Evolutionary conservation across 1,140 invertebrate genomes (phyloP).

Genomic region (Leptestheria dahalacensis): DNA sequence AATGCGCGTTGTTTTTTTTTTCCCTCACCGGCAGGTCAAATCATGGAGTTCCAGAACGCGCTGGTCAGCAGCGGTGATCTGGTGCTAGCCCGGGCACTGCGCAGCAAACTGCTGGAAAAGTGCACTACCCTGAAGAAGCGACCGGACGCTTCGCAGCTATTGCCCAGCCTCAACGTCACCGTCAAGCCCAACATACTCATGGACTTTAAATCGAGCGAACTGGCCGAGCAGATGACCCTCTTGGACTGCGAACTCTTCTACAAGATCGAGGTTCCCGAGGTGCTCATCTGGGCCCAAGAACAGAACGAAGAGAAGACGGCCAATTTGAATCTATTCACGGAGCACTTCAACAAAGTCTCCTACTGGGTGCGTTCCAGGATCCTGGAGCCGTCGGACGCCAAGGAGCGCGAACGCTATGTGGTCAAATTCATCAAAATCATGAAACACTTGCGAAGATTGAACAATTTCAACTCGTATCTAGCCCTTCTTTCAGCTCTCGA

Average conservation of each 20-base stretch:
- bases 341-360: slow-evolving; percentile 99
- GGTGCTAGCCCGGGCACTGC: slow-evolving; percentile 68
- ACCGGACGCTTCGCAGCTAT: slow-evolving; percentile 26
- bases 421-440: slow-evolving; percentile 97
- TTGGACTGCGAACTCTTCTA: slow-evolving; percentile 90
- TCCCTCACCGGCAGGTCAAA: no score
- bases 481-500: slow-evolving; percentile 90
- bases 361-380: slow-evolving; percentile 83
- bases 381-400: slow-evolving; percentile 63
- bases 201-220: slow-evolving; percentile 80
- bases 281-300: slow-evolving; percentile 90
- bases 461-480: slow-evolving; percentile 97
- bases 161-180: slow-evolving; percentile 18
- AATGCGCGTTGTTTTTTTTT: no score
- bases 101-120: slow-evolving; percentile 82
- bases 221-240: slow-evolving; percentile 96
- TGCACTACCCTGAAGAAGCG: slow-evolving; percentile 37
- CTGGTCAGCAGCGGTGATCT: slow-evolving; percentile 64
- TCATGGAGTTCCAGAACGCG: slow-evolving; percentile 84
- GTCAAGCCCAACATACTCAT: slow-evolving; percentile 47
- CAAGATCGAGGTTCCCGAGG: slow-evolving; percentile 92
- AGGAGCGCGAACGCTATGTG: slow-evolving; percentile 89
- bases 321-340: slow-evolving; percentile 93
- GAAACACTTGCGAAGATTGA: slow-evolving; percentile 80
- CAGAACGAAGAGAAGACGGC: slow-evolving; percentile 93